Percentiles rank a stretch among this genome's conserved stretches.
These are phyloP conservation scores for Panulirus ornatus DNA, from an alignment of 1,140 invertebrate genomes.

Conservation along the genomic window DNA sequence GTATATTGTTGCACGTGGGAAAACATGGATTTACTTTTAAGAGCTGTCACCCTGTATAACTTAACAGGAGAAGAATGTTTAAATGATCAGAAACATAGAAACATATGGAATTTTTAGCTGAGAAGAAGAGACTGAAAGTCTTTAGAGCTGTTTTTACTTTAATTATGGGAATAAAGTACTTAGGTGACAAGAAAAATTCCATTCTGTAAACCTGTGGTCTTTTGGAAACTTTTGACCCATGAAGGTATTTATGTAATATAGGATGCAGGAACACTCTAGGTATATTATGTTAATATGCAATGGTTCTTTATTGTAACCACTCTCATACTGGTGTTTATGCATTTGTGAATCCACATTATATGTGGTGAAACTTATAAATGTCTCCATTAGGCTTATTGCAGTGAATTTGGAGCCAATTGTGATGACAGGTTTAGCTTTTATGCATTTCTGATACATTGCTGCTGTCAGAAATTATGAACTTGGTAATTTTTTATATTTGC, in stretches of 20 bases:
- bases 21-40: no score
- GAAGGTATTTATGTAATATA: not conserved
- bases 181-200: no score
- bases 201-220: not conserved
- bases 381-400: not conserved
- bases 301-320: not conserved
- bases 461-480: not conserved
- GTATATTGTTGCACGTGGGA: not conserved
- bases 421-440: not conserved
- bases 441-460: constrained; percentile 4
- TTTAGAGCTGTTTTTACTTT: no score
- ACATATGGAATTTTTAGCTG: no score
- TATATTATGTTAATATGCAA: not conserved
- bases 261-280: not conserved
- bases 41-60: no score
- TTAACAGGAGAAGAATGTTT: no score
- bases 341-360: constrained; percentile 13
- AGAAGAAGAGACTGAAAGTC: no score
- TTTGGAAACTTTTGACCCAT: not conserved
- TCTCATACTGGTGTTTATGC: not conserved
- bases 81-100: no score
- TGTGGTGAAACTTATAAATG: constrained; percentile 7
- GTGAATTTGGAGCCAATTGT: not conserved
- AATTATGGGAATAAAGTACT: no score
- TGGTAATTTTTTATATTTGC: not conserved